Percentiles rank a stretch among this genome's conserved stretches.
Evolutionary conservation across 2,113 vertebrate genomes (phyloP).

Genomic region (Gavialis gangeticus): DNA sequence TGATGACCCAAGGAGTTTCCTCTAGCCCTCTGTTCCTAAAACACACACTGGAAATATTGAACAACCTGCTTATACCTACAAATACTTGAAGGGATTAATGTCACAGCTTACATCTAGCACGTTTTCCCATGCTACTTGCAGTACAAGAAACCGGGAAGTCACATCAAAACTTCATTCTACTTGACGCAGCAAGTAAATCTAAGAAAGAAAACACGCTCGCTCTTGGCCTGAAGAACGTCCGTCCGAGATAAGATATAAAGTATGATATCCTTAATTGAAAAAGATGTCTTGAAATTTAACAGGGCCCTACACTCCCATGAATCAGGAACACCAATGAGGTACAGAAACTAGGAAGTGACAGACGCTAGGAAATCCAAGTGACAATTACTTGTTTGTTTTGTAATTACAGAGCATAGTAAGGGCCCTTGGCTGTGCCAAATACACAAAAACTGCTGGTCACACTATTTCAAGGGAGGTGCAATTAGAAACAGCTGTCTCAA

Average conservation of each 20-base stretch:
- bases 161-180: fast-evolving
- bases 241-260: not conserved
- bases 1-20: fast-evolving
- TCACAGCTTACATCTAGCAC: not conserved
- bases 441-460: fast-evolving
- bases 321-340: fast-evolving
- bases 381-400: fast-evolving
- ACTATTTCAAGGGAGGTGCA: not conserved
- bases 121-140: fast-evolving
- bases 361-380: not conserved
- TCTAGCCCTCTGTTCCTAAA: not conserved
- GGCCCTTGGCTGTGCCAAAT: fast-evolving
- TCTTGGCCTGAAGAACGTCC: not conserved
- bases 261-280: fast-evolving
- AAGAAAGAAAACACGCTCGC: not conserved
- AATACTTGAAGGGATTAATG: fast-evolving
- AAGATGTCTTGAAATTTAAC: too few species aligned
- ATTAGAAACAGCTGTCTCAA: fast-evolving
- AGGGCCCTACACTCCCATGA: too few species aligned
- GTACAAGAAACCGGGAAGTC: fast-evolving
- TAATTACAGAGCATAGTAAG: fast-evolving
- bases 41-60: not conserved
- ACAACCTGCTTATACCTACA: not conserved
- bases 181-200: not conserved
- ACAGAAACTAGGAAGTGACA: not conserved